Percentiles rank a stretch among this genome's conserved stretches.
These are phyloP conservation scores for Chloroceryle amazona DNA, from an alignment of 2,797 vertebrate species.

Conservation along the genomic window DNA sequence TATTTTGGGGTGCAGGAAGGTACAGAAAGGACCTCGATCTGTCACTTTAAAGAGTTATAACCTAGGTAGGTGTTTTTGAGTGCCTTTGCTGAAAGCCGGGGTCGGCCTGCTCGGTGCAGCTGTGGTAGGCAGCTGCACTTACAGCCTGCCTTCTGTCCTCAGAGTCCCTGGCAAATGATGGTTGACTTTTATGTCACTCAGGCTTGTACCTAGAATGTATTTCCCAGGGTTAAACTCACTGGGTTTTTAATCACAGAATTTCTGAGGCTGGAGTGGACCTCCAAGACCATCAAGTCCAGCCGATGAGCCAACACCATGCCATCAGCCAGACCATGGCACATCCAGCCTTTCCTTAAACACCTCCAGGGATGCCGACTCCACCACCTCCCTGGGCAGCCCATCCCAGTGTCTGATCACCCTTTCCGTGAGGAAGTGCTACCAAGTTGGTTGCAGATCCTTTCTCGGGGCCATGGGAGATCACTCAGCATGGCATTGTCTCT, in stretches of 20 bases:
- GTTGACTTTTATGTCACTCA: not conserved
- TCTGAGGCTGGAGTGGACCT: too few species aligned
- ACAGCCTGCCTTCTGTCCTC: not conserved
- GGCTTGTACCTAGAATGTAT: not conserved
- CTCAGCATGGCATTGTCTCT: not conserved
- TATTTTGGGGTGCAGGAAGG: not conserved
- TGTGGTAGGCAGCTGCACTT: not conserved
- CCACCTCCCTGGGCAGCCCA: too few species aligned
- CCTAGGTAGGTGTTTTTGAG: not conserved
- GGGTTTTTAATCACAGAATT: not conserved
- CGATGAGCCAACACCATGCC: too few species aligned
- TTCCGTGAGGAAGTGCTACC: not conserved
- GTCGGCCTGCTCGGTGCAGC: not conserved
- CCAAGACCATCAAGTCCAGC: too few species aligned
- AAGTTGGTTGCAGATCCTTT: not conserved
- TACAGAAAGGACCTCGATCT: not conserved
- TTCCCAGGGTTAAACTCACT: not conserved
- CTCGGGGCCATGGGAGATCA: not conserved
- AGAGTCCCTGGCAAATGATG: not conserved
- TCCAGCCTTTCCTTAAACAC: too few species aligned
- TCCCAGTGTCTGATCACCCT: too few species aligned
- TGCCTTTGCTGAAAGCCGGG: not conserved
- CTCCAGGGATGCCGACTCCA: too few species aligned
- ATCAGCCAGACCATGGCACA: too few species aligned
- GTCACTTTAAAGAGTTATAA: not conserved